These are phyloP conservation scores for Stenurella melanura DNA, from an alignment of 2,888 invertebrate species.

Conservation along the genomic window DNA sequence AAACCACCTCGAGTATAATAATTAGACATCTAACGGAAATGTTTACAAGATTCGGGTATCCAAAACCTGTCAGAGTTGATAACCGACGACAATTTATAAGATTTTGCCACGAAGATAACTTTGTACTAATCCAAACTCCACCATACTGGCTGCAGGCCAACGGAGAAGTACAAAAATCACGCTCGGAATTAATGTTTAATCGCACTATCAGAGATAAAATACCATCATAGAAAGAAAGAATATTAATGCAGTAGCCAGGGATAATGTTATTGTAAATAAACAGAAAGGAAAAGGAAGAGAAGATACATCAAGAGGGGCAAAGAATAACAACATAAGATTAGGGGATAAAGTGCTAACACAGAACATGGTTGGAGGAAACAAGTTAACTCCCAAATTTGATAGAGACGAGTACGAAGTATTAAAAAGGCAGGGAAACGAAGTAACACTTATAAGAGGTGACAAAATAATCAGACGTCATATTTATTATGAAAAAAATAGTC, in stretches of 20 bases:
- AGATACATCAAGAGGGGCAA: slow-evolving; percentile 50
- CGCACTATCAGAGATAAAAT: slow-evolving; percentile 54
- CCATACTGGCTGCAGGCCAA: no score
- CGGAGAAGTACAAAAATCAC: no score
- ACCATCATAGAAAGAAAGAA: slow-evolving; percentile 44
- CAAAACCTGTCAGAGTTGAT: slow-evolving; percentile 47
- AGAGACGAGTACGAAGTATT: slow-evolving; percentile 41
- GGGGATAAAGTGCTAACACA: slow-evolving; percentile 46
- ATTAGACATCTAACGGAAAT: no score
- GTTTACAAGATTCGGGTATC: slow-evolving; percentile 43
- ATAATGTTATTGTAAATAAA: slow-evolving; percentile 55
- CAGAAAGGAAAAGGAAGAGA: slow-evolving; percentile 57
- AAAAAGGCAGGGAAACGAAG: slow-evolving; percentile 40
- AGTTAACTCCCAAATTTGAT: no score
- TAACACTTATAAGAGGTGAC: slow-evolving; percentile 35
- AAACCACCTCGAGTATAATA: no score
- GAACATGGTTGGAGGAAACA: no score
- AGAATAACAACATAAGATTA: slow-evolving; percentile 40
- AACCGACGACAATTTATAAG: slow-evolving; percentile 50
- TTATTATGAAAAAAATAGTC: no score
- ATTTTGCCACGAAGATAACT: no score
- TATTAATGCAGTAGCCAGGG: slow-evolving; percentile 50
- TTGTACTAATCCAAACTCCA: no score
- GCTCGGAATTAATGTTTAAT: slow-evolving; percentile 41
- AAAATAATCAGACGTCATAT: no score